phyloP scores from a whole-genome alignment of 1,140 invertebrate species.

The Drosophila rufa region DNA sequence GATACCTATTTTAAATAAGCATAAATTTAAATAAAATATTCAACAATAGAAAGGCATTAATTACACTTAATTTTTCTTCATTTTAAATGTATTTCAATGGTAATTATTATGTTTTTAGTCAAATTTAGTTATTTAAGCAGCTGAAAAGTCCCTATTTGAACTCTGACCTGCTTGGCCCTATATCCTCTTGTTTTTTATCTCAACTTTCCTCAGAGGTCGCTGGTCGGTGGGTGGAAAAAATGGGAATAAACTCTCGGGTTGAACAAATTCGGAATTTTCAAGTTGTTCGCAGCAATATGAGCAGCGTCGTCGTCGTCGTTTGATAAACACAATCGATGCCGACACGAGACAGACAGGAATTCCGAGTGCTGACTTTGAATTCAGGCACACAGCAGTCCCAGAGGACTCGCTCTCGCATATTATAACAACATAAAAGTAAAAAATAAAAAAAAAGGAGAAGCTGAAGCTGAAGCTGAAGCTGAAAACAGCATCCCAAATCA shows the following conservation, averaged over 20 bases:
- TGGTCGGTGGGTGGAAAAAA: neutral
- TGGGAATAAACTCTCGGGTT: neutral
- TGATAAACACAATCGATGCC: constrained; percentile 57
- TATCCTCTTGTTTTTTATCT: neutral
- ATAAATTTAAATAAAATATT: no score
- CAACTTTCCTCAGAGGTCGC: neutral
- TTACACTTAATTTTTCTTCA: neutral
- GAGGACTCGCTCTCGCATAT: constrained; percentile 43
- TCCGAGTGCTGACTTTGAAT: constrained; percentile 34
- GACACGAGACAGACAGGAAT: constrained; percentile 26
- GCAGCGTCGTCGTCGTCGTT: constrained; percentile 18
- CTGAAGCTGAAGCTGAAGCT: neutral
- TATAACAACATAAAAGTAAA: constrained; percentile 44
- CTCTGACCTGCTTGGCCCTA: neutral
- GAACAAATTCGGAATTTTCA: constrained; percentile 60
- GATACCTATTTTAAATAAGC: neutral
- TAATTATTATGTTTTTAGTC: neutral
- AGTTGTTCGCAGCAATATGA: constrained; percentile 50
- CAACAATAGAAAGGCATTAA: no score
- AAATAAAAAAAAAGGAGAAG: constrained; percentile 13
- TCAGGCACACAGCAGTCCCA: constrained; percentile 8
- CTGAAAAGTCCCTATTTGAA: neutral
- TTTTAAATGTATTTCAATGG: neutral
- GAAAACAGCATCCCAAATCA: constrained; percentile 50
- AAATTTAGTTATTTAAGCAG: neutral